Base-by-base conservation (phyloP, 92 coral and sea anemone species). In the Siderastrea siderea region DNA sequence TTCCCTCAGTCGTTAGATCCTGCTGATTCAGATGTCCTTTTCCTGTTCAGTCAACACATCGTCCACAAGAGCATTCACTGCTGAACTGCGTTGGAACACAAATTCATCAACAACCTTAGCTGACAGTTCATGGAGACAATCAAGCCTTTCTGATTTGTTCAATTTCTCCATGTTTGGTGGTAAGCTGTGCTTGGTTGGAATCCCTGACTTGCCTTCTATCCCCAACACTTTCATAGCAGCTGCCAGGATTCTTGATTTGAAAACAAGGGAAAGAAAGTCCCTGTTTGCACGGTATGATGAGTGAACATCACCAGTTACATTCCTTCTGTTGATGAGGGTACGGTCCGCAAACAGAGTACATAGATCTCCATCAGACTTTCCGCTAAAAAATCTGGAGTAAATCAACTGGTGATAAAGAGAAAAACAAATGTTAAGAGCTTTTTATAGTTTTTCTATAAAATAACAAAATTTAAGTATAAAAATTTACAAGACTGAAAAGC, bases 301-400 rank as follows among this genome's bases (percentile, higher is more conserved):
- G 46, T 87, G 73, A 38, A 85, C 70, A 17, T 93, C 93, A 62
- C 89, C 80, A 17, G 91, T 86, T 13, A 93, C 95, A 90, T 90
- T 93, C 14, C 95, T 44, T 54, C 89, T 13, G 69, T 93, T 93
- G 11, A 93, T 82, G 2, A 93, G 66, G 3, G 89, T 90, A 6
- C 93, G 79, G 71, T 93, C 93, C 74, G 95, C 47, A 78, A 86
- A 93, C 82, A 90, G 14, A 44, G 93, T 93, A 69, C 91, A 85
- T 54, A 57, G 59, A 50, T 92, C 95, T 1, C 16, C 80, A 65
- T 78, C 90, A 45, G 95, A 85, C 58, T 89, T 89, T 44, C 88
- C 88, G 71, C 81, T 92, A 73, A 60, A 92, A 84, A 84, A 92
- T 80, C 88, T 84, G 48, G 81, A 78, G 82, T 89, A 92, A 13